A percentile compares a stretch with the other conserved stretches of the same genome.
phyloP scores from a whole-genome alignment of 2,888 invertebrate genomes.

The Notodonta ziczac region DNA sequence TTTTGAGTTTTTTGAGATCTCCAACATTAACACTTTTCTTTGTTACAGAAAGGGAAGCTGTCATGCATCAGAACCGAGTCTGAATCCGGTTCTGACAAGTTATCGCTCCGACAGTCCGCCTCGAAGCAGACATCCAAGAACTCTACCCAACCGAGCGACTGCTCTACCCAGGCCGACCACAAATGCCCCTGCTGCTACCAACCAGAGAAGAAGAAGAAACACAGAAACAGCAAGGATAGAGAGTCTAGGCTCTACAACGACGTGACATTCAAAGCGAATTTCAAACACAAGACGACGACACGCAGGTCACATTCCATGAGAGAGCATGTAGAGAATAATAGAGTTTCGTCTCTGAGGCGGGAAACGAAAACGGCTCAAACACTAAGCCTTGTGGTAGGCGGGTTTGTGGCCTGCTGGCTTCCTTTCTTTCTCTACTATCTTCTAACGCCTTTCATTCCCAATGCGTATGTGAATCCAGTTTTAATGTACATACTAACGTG shows the following conservation, averaged over 20 bases:
- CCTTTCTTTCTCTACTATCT: conserved; percentile 94
- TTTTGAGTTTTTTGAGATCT: no score
- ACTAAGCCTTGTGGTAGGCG: conserved; percentile 93
- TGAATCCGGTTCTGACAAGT: conserved; percentile 76
- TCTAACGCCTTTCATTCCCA: conserved; percentile 90
- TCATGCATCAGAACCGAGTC: conserved; percentile 80
- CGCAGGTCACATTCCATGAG: conserved; percentile 82
- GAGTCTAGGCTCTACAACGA: conserved; percentile 71
- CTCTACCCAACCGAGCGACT: conserved; percentile 67
- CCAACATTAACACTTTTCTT: conserved; percentile 21
- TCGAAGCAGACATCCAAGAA: conserved; percentile 69
- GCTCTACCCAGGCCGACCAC: conserved; percentile 64
- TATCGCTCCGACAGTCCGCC: conserved; percentile 69
- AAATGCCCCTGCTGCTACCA: conserved; percentile 77
- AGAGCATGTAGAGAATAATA: conserved; percentile 81
- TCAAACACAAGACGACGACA: conserved; percentile 71
- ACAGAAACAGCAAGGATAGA: conserved; percentile 62
- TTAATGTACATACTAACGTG: conserved; percentile 92
- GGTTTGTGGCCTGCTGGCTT: conserved; percentile 94
- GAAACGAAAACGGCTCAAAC: conserved; percentile 96
- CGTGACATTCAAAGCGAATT: conserved; percentile 75
- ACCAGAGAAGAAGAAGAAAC: conserved; percentile 59
- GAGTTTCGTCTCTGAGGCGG: conserved; percentile 88
- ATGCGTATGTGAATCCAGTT: conserved; percentile 84
- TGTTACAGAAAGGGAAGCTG: conserved; percentile 74